These are phyloP conservation scores for Sebastes steindachneri DNA, from an alignment of 2,797 vertebrate species.

Conservation along the genomic window DNA sequence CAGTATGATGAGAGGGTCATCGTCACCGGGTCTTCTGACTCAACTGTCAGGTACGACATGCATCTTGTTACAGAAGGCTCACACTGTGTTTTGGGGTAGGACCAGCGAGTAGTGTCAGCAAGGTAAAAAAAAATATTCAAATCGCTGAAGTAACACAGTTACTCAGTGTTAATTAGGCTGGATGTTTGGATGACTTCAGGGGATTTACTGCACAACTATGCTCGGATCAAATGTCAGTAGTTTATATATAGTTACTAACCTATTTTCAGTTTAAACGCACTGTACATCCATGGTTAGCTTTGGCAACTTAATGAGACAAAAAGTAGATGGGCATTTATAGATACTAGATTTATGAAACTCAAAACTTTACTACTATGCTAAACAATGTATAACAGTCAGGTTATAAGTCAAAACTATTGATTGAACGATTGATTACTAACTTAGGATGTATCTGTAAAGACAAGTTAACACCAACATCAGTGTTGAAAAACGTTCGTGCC, in stretches of 20 bases:
- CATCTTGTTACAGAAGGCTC: background rate
- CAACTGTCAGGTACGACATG: slow-evolving; percentile 90
- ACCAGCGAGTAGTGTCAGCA: background rate
- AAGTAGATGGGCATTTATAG: background rate
- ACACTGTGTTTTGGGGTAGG: background rate
- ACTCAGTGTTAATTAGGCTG: background rate
- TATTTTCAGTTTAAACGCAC: background rate
- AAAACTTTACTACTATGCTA: background rate
- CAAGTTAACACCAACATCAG: background rate
- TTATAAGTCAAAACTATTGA: background rate
- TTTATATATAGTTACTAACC: background rate
- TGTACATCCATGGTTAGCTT: background rate
- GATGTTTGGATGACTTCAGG: background rate
- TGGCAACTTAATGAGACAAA: background rate
- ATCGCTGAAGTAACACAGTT: background rate
- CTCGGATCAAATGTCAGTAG: background rate
- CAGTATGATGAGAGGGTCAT: slow-evolving; percentile 98
- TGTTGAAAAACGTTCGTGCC: background rate
- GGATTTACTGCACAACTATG: background rate
- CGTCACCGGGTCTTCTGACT: slow-evolving; percentile 98
- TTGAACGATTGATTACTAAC: background rate
- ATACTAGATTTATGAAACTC: background rate
- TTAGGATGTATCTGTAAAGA: background rate
- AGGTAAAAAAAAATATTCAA: background rate
- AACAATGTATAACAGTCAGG: background rate